These are phyloP conservation scores for Andrena chrysosceles DNA, from an alignment of 2,888 invertebrate genomes.

Conservation along the genomic window DNA sequence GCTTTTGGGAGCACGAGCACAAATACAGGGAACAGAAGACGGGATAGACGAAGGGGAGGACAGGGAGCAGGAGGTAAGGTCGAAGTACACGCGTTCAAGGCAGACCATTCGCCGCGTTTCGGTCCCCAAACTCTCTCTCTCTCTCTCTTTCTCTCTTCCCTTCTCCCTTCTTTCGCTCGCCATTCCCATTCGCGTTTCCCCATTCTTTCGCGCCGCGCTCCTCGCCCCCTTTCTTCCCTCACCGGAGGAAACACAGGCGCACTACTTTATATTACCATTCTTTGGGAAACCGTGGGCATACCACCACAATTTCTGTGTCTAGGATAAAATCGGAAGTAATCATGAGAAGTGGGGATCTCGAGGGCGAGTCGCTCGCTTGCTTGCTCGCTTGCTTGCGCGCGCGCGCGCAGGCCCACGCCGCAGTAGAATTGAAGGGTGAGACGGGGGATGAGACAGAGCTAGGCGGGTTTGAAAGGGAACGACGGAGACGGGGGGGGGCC, in stretches of 20 bases:
- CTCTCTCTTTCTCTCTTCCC: neutral
- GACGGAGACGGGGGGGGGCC: constrained; percentile 29
- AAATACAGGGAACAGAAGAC: neutral
- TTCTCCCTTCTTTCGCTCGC: neutral
- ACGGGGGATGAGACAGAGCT: constrained; percentile 10
- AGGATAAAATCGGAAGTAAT: constrained; percentile 82
- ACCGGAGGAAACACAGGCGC: constrained; percentile 55
- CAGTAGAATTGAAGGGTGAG: constrained; percentile 32
- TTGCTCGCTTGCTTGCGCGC: neutral
- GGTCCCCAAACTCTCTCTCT: neutral
- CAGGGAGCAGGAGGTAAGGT: constrained; percentile 14
- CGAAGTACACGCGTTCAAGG: constrained; percentile 29
- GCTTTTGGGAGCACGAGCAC: constrained; percentile 6
- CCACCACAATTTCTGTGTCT: constrained; percentile 67
- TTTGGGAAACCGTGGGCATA: constrained; percentile 60
- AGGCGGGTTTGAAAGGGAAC: constrained; percentile 42
- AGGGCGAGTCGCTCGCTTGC: constrained; percentile 1
- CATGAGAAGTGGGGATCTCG: constrained; percentile 78
- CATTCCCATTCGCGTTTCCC: constrained; percentile 9
- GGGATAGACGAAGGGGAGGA: neutral
- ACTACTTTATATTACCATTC: constrained; percentile 69
- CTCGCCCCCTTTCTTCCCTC: constrained; percentile 22
- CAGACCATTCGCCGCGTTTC: constrained; percentile 28
- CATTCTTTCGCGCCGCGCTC: constrained; percentile 3
- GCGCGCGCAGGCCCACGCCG: neutral